Base-by-base conservation (phyloP, 2,888 invertebrate species). In the Pyralis farinalis region DNA sequence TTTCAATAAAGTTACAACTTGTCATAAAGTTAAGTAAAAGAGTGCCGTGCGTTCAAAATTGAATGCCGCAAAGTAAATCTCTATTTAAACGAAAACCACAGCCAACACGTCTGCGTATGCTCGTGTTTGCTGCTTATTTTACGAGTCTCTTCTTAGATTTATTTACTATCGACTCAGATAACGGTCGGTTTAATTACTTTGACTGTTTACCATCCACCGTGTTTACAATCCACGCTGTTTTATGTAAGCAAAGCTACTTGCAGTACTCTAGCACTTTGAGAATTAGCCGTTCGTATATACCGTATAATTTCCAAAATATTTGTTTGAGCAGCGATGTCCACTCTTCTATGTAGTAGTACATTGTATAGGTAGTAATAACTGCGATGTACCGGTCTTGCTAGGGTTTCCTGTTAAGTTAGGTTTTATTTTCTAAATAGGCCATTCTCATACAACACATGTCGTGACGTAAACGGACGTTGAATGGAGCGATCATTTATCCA, bases 131-230 rank as follows among this genome's bases (percentile, higher is more conserved):
- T 55, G 53, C 51, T 77, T 70, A 63, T 63, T 76, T 77, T 68
- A 76, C 65, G 66, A 69, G 68, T 58, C 57, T 56, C 54, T 54
- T 55, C 48, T 21, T 51, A 60, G 63, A 75, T 76, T 70, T 80
- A 78, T 77, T 73, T 76, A 70, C 71, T 71, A 67, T 71, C 58
- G 59, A 62, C 60, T 55, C 49, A 70, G 66, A 73, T 81, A 80
- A 74, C 81, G 71, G 79, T 69, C 63, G 55, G 55, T 75, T 81
- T 81, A 72, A 80, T 79, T 78, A 67, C 76, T 69, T 66, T 64
- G 67, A 55, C 70, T 69, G 71, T 55, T 72, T 65, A 25, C 25
- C 25, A 8, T 25, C 8, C n/a, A 16, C 16, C 59, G 61, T 73
- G 70, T 79, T 74, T 70, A 65, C 54, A 43, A 42, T 46, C 48